Base-by-base conservation (phyloP, 2,888 invertebrate species). In the Dynastes tityus region DNA sequence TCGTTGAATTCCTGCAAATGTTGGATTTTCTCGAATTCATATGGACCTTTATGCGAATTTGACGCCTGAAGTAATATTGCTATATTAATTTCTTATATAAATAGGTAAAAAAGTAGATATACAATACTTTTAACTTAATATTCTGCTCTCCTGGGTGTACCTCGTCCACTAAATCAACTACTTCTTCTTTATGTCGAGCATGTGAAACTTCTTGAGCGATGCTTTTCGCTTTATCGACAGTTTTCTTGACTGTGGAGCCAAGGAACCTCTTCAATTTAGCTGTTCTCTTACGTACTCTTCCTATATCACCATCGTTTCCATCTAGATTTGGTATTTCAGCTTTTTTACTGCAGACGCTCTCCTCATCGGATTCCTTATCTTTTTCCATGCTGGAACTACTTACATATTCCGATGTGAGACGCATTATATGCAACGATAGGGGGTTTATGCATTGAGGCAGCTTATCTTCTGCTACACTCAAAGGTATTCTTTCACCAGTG, bases 41-140 rank as follows among this genome's bases (percentile, higher is more conserved):
- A 97, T 0, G 98, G 98, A 0, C 98, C 98, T 87, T 98, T 98
- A 88, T 98, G 98, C 78, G 97, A 97, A 86, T 96, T 97, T 0
- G 97, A 96, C 0, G 98, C 98, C 89, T 87, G 73, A 76, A 82
- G 82, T 37, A 27, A 13, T 22, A 11, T 6, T 58, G 13, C 5
- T 1, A 40, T 40, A n/a, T 13, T 29, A 64, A 29, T 5, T 40
- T 11, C 45, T 8, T 8, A 9, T 5, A 32, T 55, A 16, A 37
- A 37, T 37, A 37, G 32, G 32, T 2, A 55, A 16, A 53, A 37
- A 37, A 37, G 32, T 37, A 37, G 64, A 5, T 53, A 53, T 53
- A 32, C 4, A 76, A 78, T 82, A 87, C 87, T 85, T 98, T 97
- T 76, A 98, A 91, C 90, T 98, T 96, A 82, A 95, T 95, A 86